Conservation (phyloP, 2,888 invertebrate genomes). For the Physocephala rufipes region DNA sequence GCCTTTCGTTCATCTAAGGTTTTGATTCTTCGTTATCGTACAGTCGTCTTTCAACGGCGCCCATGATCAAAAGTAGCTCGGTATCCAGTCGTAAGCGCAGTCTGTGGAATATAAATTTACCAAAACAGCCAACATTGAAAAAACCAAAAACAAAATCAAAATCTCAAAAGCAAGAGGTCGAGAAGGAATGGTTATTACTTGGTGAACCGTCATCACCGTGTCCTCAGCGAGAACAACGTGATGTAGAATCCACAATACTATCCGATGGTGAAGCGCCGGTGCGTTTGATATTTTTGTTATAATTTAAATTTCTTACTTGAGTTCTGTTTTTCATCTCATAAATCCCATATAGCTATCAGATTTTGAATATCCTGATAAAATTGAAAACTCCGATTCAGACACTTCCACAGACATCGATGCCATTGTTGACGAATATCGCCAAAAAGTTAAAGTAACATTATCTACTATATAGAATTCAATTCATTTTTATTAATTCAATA, state of each 20-base stretch:
- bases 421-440: conserved; percentile 79
- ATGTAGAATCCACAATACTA: conserved; percentile 63
- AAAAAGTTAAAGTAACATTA: conserved; percentile 72
- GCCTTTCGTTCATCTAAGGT: conserved; percentile 42
- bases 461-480: not conserved
- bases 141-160: conserved; percentile 56
- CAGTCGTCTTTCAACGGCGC: conserved; percentile 62
- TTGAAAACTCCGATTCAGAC: conserved; percentile 73
- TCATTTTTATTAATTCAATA: not conserved
- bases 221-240: conserved; percentile 58
- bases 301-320: not conserved
- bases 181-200: conserved; percentile 65
- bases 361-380: conserved; percentile 62
- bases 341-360: conserved; percentile 57
- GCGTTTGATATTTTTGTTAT: conserved; percentile 23
- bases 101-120: conserved; percentile 60
- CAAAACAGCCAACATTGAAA: conserved; percentile 55
- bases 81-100: conserved; percentile 55
- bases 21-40: conserved; percentile 62
- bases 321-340: not conserved
- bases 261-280: conserved; percentile 64
- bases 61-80: conserved; percentile 53
- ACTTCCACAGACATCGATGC: conserved; percentile 82
- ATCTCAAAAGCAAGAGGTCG: conserved; percentile 59
- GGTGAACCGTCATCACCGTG: conserved; percentile 66